Percentiles rank a stretch among this genome's conserved stretches.
Evolutionary conservation across 2,797 vertebrate species (phyloP).

Genomic region (Psittacula derbiana): DNA sequence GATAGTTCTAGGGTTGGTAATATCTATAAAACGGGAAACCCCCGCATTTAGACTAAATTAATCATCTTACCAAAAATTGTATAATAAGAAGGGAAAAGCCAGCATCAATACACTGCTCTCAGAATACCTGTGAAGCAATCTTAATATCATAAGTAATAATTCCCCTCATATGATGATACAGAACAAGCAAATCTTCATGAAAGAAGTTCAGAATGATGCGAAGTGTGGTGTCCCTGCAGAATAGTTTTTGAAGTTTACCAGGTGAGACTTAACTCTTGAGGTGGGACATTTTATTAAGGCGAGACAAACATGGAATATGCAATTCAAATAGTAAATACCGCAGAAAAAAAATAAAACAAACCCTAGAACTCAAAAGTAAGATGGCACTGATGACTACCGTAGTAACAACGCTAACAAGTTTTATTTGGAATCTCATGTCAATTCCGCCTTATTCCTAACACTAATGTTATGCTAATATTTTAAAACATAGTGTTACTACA

Average conservation of each 20-base stretch:
- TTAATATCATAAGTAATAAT: not conserved
- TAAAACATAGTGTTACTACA: not conserved
- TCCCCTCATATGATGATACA: not conserved
- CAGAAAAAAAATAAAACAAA: not conserved
- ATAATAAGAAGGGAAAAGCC: not conserved
- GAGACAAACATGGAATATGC: not conserved
- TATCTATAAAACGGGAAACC: not conserved
- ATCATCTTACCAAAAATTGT: not conserved
- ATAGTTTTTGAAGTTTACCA: not conserved
- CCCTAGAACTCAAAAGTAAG: not conserved
- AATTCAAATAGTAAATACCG: not conserved
- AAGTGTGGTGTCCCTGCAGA: not conserved
- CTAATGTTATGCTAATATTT: not conserved
- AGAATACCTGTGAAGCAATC: not conserved
- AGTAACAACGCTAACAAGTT: not conserved
- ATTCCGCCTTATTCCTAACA: not conserved
- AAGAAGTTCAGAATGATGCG: not conserved
- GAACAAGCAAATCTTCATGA: not conserved
- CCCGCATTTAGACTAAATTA: not conserved
- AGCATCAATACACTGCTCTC: not conserved
- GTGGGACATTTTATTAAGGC: not conserved
- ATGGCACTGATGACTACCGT: rapidly evolving
- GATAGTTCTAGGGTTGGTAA: not conserved
- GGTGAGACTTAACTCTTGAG: not conserved
- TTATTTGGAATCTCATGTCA: not conserved